Base-by-base conservation (phyloP, 2,113 vertebrate species). In the Urocitellus parryii region DNA sequence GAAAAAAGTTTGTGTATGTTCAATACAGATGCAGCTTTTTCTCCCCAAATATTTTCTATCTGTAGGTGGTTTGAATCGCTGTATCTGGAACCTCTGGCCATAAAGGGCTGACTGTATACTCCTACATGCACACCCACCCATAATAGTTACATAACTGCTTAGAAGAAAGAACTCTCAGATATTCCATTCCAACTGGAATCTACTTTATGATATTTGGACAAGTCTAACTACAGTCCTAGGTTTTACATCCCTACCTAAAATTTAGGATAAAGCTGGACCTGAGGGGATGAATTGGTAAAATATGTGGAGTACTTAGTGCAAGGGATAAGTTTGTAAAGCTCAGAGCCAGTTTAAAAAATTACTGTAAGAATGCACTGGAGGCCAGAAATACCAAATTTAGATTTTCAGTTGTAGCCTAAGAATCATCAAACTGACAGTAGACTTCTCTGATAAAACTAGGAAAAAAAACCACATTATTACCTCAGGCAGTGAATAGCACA, bases 371-470 rank as follows among this genome's bases (percentile, higher is more conserved):
- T 76, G 78, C 34, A 73, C 17, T 27, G 17, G 83, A 92, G n/a
- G 25, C 17, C 20, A 29, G 39, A 68, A 89, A 87, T 4, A 34
- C 5, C 17, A 22, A 88, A 88, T 87, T 73, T 67, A 6, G 37
- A 77, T 10, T 48, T 51, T 87, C 74, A 85, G 37, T 65, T n/a
- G 70, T n/a, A 48, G 32, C 34, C 51, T 70, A 88, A 48, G 81
- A 93, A 81, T 96, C 39, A 74, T 34, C 42, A 88, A 93, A 79
- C 37, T 25, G 68, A 58, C n/a, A 77, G 77, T 32, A 88, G 90
- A 56, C 45, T 34, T 70, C 63, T 42, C 80, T 81, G 61, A 80
- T 72, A 68, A 48, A 92, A 63, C 72, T 77, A 94, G 42, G 39
- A 42, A 82, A 82, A 68, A 77, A 73, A 51, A 51, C 1, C 6